A percentile compares a stretch with the other conserved stretches of the same genome.
Evolutionary conservation across 2,113 vertebrate species (phyloP).

Genomic region (Heliornis fulica): DNA sequence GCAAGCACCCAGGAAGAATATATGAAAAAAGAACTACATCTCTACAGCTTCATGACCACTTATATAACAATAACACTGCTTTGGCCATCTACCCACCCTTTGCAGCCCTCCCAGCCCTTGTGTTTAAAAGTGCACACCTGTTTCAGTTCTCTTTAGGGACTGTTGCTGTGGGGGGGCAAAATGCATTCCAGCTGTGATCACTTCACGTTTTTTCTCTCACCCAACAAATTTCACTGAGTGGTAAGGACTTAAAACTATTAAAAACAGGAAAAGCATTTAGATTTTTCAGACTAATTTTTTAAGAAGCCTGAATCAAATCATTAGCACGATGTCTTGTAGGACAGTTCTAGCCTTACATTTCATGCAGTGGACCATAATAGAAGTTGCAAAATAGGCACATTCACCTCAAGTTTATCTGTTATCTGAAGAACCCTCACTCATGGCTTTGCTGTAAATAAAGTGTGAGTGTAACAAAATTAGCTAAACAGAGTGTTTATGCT

Average conservation of each 20-base stretch:
- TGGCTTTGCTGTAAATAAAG: slow-evolving; percentile 57
- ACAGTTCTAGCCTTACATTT: background rate
- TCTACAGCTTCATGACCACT: background rate
- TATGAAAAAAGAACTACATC: background rate
- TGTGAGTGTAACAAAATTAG: slow-evolving; percentile 49
- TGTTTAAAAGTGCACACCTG: background rate
- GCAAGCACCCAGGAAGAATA: background rate
- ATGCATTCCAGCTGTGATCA: background rate
- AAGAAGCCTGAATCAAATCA: background rate
- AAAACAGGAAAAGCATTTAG: background rate
- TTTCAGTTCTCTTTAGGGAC: background rate
- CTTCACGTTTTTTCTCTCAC: background rate
- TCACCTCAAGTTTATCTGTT: background rate
- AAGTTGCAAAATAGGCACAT: background rate
- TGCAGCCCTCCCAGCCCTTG: no score
- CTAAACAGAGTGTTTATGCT: slow-evolving; percentile 32
- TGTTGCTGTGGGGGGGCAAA: background rate
- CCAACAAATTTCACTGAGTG: background rate
- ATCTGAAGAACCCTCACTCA: background rate
- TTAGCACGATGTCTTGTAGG: background rate
- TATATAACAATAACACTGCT: background rate
- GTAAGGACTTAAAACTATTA: background rate
- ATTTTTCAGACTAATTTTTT: background rate
- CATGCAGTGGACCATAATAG: background rate
- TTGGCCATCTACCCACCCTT: background rate